Percentiles rank a stretch among this genome's conserved stretches.
Evolutionary conservation across 2,888 invertebrate species (phyloP).

Genomic region (Monochamus alternatus): DNA sequence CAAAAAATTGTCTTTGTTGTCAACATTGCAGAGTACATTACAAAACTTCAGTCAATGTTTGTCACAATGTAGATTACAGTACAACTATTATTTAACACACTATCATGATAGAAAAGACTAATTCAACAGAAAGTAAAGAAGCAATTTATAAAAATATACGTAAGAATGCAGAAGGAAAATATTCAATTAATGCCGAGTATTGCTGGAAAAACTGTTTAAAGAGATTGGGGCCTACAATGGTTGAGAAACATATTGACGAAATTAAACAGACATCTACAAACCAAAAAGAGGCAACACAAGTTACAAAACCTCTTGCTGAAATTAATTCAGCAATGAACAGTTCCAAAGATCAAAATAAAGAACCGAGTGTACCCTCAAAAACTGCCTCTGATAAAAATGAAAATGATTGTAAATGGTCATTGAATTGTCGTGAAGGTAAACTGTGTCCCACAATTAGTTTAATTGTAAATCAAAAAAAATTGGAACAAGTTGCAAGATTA

Average conservation of each 20-base stretch:
- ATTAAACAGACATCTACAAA: too few species aligned
- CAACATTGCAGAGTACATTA: neutral
- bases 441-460: neutral
- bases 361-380: neutral
- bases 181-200: neutral
- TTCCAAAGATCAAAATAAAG: neutral
- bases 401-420: neutral
- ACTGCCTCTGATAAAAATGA: constrained; percentile 9
- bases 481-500: too few species aligned
- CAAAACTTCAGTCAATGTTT: constrained; percentile 4
- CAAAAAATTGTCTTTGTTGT: neutral
- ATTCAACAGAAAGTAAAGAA: neutral
- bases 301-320: neutral
- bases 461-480: too few species aligned
- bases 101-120: neutral
- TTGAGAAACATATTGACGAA: too few species aligned
- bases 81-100: neutral
- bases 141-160: neutral
- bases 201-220: too few species aligned
- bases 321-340: neutral
- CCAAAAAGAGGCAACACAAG: neutral
- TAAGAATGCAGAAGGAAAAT: neutral
- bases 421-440: neutral
- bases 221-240: too few species aligned
- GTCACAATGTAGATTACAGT: neutral